phyloP scores from a whole-genome alignment of 2,113 vertebrate species.

The Kryptolebias marmoratus region DNA sequence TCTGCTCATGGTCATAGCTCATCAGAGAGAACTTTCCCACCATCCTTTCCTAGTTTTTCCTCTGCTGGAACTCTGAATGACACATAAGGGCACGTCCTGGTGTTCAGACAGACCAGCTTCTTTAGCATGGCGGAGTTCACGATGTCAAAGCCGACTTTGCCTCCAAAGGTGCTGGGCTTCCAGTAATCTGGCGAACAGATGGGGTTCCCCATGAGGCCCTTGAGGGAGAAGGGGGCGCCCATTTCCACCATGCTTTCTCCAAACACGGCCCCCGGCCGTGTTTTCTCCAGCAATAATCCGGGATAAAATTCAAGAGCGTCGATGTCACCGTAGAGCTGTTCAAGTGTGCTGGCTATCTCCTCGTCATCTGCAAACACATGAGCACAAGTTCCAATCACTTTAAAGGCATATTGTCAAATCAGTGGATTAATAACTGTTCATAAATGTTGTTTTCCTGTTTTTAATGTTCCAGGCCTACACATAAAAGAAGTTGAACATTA shows the following conservation, averaged over 20 bases:
- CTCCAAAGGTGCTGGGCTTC: conserved; percentile 97
- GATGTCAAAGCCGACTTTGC: conserved; percentile 89
- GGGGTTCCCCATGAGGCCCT: conserved; percentile 95
- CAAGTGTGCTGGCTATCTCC: conserved; percentile 82
- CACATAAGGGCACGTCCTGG: conserved; percentile 88
- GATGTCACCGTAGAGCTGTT: conserved; percentile 91
- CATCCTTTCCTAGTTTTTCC: conserved; percentile 8
- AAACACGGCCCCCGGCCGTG: conserved; percentile 85
- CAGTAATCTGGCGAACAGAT: conserved; percentile 97
- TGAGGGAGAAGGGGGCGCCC: conserved; percentile 94
- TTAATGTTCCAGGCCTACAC: too few relatives aligned
- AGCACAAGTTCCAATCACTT: background rate
- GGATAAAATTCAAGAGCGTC: conserved; percentile 93
- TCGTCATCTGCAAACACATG: conserved; percentile 81
- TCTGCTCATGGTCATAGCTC: conserved; percentile 60
- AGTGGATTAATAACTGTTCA: background rate
- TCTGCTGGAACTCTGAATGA: conserved; percentile 82
- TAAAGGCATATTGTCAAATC: background rate
- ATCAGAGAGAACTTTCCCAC: conserved; percentile 28
- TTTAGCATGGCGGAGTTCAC: conserved; percentile 90
- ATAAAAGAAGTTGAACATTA: too few relatives aligned
- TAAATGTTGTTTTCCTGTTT: too few relatives aligned
- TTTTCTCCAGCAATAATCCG: conserved; percentile 88
- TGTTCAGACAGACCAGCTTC: conserved; percentile 91
- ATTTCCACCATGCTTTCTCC: conserved; percentile 98